A percentile compares a stretch with the other conserved stretches of the same genome.
phyloP scores from a whole-genome alignment of 2,888 invertebrate species.

The Euspilapteryx auroguttella region DNA sequence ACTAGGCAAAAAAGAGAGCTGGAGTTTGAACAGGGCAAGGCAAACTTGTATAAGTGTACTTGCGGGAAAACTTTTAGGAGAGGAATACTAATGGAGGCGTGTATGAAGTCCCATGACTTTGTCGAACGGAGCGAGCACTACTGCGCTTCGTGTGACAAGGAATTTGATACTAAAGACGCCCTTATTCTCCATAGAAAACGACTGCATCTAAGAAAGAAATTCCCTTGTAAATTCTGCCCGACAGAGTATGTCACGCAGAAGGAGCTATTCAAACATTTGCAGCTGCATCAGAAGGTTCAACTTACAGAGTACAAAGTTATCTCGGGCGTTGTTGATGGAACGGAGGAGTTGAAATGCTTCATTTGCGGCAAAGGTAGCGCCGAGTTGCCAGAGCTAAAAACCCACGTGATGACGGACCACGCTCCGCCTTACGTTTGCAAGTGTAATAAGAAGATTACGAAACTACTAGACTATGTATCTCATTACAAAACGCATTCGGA shows the following conservation, averaged over 20 bases:
- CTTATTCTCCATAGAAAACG: slow-evolving; percentile 30
- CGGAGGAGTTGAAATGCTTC: slow-evolving; percentile 38
- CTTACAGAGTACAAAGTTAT: slow-evolving; percentile 49
- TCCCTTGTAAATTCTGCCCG: slow-evolving; percentile 48
- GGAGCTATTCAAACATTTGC: slow-evolving; percentile 41
- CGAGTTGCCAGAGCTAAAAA: slow-evolving; percentile 34
- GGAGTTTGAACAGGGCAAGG: not conserved
- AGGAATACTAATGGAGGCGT: slow-evolving; percentile 39
- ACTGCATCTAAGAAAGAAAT: slow-evolving; percentile 29
- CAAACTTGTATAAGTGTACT: slow-evolving; percentile 30
- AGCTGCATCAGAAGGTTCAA: slow-evolving; percentile 44
- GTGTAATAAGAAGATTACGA: slow-evolving; percentile 27
- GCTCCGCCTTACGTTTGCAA: slow-evolving; percentile 36
- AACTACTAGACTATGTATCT: slow-evolving; percentile 38
- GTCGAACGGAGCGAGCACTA: slow-evolving; percentile 17
- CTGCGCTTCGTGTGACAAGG: slow-evolving; percentile 30
- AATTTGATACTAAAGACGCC: slow-evolving; percentile 33
- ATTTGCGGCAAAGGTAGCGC: slow-evolving; percentile 32
- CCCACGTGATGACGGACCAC: slow-evolving; percentile 43
- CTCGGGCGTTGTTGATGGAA: slow-evolving; percentile 37
- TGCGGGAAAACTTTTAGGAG: slow-evolving; percentile 35
- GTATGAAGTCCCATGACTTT: slow-evolving; percentile 30
- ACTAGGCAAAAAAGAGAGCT: slow-evolving; percentile 14
- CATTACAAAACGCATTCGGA: slow-evolving; percentile 41
- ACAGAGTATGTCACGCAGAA: slow-evolving; percentile 44